These are phyloP conservation scores for Sminthurinus aureus DNA, from an alignment of 2,888 invertebrate species.

Conservation along the genomic window DNA sequence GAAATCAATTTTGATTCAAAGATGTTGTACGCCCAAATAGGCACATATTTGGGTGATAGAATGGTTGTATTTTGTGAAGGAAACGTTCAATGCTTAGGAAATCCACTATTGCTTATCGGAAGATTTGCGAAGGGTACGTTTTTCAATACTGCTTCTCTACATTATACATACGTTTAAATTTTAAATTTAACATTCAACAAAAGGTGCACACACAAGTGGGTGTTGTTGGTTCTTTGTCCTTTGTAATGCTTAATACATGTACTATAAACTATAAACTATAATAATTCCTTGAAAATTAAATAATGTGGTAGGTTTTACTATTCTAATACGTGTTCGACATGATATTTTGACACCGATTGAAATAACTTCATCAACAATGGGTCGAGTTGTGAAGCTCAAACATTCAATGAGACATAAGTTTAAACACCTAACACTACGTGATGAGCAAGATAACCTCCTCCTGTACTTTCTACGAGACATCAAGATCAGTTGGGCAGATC, in stretches of 20 bases:
- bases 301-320: conserved; percentile 39
- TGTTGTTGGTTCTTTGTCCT: too few relatives aligned
- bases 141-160: neutral
- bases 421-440: conserved; percentile 45
- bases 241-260: too few relatives aligned
- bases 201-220: too few relatives aligned
- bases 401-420: conserved; percentile 39
- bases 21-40: too few relatives aligned
- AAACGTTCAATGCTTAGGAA: conserved; percentile 49
- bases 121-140: conserved; percentile 42
- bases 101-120: conserved; percentile 41
- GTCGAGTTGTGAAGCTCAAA: conserved; percentile 44
- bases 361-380: conserved; percentile 43
- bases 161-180: neutral
- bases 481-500: conserved; percentile 44
- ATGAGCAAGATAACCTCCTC: conserved; percentile 52
- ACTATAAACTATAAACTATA: too few relatives aligned
- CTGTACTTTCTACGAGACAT: conserved; percentile 51
- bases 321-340: conserved; percentile 44
- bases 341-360: conserved; percentile 45
- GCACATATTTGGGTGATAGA: conserved; percentile 41
- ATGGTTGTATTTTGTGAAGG: conserved; percentile 49
- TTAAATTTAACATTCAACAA: neutral
- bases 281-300: neutral
- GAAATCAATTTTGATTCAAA: too few relatives aligned